Evolutionary conservation across 2,888 invertebrate species (phyloP), one percentile per base, ranked within the genome.

Genomic region (Oligia fasciuncula): DNA sequence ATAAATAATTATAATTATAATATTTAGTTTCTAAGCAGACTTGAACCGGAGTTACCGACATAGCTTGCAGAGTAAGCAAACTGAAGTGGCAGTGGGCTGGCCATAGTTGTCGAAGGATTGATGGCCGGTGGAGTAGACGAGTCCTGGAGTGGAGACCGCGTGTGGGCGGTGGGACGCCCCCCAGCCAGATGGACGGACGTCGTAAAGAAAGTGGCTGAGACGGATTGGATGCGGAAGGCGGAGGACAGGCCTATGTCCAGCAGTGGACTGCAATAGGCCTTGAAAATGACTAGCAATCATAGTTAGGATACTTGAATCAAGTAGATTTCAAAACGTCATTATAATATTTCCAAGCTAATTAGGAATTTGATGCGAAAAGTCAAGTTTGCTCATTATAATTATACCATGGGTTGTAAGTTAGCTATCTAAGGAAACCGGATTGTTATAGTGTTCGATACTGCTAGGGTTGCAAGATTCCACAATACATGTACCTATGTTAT

Each of bases 401-500:
- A 74, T 69, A 70, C 35, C 54, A n/a, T 80, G 35, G 51, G 2
- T 40, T 49, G 62, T 65, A 69, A 68, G 60, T 13, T 71, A 43
- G 19, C n/a, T 74, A 19, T 54, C 73, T 76, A 0, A 63, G 43
- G 54, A 9, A 57, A 69, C 60, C 23, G 40, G 23, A 40, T 23
- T 68, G 54, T n/a, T 84, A n/a, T 51, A 46, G 23, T 66, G 73
- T 74, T 75, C 29, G 17, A 67, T 63, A 85, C 68, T 46, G 74
- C 76, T 67, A 62, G 4, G 72, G 49, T 85, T 79, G 79, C 79
- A 63, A 35, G 60, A 82, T 75, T 76, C 62, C 71, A 75, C 68
- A 69, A 77, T 81, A 75, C 73, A 14, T 57, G 60, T 68, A 60
- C n/a, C 6, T 63, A 29, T 66, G 19, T 63, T 43, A 63, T 54